These are phyloP conservation scores for Bombus polaris DNA, from an alignment of 1,140 invertebrate genomes.

Conservation along the genomic window DNA sequence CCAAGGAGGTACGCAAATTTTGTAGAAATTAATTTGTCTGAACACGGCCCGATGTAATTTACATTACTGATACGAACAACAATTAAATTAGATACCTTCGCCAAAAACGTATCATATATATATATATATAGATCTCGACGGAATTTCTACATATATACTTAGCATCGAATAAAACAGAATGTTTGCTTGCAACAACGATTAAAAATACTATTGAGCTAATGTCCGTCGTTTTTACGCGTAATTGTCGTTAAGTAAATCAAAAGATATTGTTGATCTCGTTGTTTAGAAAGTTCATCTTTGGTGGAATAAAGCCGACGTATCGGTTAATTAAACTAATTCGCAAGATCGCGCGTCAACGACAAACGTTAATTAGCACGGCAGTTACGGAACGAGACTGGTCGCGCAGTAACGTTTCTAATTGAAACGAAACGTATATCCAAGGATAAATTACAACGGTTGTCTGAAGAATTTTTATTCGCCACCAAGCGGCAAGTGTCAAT, in stretches of 20 bases:
- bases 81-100: not conserved
- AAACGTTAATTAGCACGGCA: slow-evolving; percentile 24
- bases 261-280: not conserved
- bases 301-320: too few relatives aligned
- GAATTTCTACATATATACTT: too few relatives aligned
- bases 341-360: not conserved
- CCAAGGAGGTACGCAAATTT: not conserved
- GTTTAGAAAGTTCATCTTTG: not conserved
- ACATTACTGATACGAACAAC: not conserved
- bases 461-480: not conserved
- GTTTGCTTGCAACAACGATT: too few relatives aligned
- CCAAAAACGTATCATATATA: not conserved
- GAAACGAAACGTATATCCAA: not conserved
- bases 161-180: too few relatives aligned
- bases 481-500: not conserved
- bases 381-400: not conserved
- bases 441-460: not conserved
- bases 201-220: too few relatives aligned
- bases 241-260: too few relatives aligned
- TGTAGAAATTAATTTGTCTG: not conserved
- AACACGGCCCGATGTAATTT: not conserved
- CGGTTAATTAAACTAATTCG: slow-evolving; percentile 19
- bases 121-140: too few relatives aligned
- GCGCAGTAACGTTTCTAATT: slow-evolving; percentile 27
- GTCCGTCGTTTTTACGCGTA: too few relatives aligned